These are phyloP conservation scores for Megaustenia siamemsis DNA, from an alignment of 2,888 invertebrate genomes.

Conservation along the genomic window DNA sequence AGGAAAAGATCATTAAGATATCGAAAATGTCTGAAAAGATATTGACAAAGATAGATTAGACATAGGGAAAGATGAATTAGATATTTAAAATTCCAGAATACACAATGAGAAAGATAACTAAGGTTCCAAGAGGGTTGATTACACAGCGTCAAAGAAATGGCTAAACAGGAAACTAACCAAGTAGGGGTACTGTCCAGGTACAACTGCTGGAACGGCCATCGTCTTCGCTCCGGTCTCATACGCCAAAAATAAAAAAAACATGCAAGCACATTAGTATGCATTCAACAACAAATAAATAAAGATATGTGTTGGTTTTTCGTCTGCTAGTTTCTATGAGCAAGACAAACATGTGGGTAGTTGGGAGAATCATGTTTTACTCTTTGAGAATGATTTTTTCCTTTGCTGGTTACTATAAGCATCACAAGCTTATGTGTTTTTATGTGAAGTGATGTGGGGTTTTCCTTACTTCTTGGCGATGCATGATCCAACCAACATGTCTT, in stretches of 20 bases:
- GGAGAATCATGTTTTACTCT: too few species aligned
- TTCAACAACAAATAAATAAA: conserved; percentile 13
- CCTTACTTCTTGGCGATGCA: too few species aligned
- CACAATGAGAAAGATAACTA: not conserved
- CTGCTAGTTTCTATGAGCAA: too few species aligned
- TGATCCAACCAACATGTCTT: too few species aligned
- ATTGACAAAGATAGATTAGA: too few species aligned
- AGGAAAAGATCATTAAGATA: too few species aligned
- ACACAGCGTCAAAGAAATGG: not conserved
- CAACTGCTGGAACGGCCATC: conserved; percentile 79
- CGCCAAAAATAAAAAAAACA: conserved; percentile 58
- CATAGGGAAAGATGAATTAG: too few species aligned
- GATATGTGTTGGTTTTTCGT: too few species aligned
- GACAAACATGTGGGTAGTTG: not conserved
- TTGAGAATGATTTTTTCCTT: too few species aligned
- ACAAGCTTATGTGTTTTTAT: not conserved
- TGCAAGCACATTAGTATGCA: conserved; percentile 70
- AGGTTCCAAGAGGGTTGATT: not conserved
- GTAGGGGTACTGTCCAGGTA: conserved; percentile 76
- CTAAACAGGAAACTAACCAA: conserved; percentile 71
- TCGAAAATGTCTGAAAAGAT: too few species aligned
- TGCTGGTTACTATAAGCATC: not conserved
- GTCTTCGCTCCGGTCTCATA: conserved; percentile 65
- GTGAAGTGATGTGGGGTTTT: too few species aligned
- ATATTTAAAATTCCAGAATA: too few species aligned